Evolutionary conservation across 1,140 invertebrate genomes (phyloP), one percentile per base, ranked within the genome.

Genomic region (Phymorhynchus buccinoides): DNA sequence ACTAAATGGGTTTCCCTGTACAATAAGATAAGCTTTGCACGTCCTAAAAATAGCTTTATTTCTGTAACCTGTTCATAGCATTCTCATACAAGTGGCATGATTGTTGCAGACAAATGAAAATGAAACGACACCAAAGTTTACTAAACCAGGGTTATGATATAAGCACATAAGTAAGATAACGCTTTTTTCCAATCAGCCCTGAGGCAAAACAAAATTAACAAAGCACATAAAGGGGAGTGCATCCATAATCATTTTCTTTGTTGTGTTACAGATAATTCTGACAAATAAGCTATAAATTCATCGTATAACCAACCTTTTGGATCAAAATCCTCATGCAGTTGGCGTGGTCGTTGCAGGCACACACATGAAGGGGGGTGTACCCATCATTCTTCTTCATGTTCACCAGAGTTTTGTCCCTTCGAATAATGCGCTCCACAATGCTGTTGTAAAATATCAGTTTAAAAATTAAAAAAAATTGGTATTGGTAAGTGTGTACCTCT

Each of bases 351-450:
- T 85, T 88, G 80, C 85, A 83, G 0, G 87, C 85, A 80, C 85
- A 85, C 42, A 88, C 48, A 48, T 88, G 87, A 30, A 88, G 80
- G 3, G 87, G 79, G 42, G 85, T 88, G 66, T 80, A 88, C 3
- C 87, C 87, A 86, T 88, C 87, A 42, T 35, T 48, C 35, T 88
- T 88, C 73, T 86, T 52, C 41, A 71, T 78, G 32, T 88, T 84
- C n/a, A 83, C 42, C 7, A 83, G 30, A 12, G 80, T 68, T 27
- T 16, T n/a, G 35, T 82, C 56, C 22, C 39, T 18, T 35, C 68
- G 68, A 73, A 73, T 73, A 4, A 73, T 73, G 68, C 68, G n/a
- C 14, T 73, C 68, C 32, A 73, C 68, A 35, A 73, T 73, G 27
- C 68, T 73, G 68, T 30, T 2, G 7, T 32, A 35, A 37, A 68